Percentiles rank a stretch among this genome's conserved stretches.
Conservation (phyloP, 2,113 vertebrate species). For the Arenaria interpres region DNA sequence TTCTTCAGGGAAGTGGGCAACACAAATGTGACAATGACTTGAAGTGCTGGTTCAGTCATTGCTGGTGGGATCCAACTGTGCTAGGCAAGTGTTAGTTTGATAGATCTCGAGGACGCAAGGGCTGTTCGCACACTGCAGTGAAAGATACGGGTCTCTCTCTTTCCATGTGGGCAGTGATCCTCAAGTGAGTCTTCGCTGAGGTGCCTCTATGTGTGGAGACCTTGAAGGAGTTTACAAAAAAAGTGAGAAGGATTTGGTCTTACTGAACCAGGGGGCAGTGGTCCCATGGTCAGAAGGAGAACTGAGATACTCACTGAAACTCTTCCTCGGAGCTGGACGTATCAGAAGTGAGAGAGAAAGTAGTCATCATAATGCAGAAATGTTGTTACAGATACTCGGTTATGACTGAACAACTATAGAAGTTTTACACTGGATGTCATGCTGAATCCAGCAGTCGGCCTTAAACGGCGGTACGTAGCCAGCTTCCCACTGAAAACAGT, state of each 20-base stretch:
- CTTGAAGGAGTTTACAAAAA: neutral
- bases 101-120: neutral
- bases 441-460: neutral
- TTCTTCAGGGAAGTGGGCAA: neutral
- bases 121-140: neutral
- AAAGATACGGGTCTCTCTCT: neutral
- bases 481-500: neutral
- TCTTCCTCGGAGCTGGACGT: too few relatives aligned
- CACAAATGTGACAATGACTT: neutral
- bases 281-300: neutral
- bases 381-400: neutral
- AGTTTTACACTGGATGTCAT: neutral
- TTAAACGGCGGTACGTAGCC: neutral
- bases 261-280: neutral
- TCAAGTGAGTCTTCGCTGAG: neutral
- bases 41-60: neutral
- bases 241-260: neutral
- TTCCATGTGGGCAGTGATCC: neutral
- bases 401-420: neutral
- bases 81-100: neutral
- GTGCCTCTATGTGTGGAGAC: neutral
- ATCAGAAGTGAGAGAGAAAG: neutral
- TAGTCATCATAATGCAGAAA: rapidly evolving
- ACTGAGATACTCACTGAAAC: too few relatives aligned
- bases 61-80: neutral